Conservation (phyloP, 2,113 vertebrate species). For the Pollimyrus isidori region DNA sequence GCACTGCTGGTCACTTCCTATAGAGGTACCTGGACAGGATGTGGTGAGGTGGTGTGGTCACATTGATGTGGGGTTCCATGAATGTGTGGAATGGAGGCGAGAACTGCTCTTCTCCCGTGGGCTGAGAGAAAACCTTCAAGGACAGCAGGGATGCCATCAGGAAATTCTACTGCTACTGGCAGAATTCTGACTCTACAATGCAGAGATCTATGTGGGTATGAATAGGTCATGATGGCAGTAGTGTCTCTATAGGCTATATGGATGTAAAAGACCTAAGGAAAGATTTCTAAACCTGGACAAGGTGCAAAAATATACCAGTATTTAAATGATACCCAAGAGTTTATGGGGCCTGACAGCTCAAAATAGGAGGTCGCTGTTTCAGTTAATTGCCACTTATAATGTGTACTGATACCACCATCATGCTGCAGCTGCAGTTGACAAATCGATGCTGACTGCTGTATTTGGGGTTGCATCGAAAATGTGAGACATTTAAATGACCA, state of each 20-base stretch:
- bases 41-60: neutral
- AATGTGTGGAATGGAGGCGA: neutral
- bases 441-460: neutral
- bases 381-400: neutral
- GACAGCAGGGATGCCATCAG: neutral
- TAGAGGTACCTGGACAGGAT: neutral
- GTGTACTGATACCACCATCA: neutral
- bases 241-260: neutral
- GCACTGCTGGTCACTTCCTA: neutral
- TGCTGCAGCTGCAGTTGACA: neutral
- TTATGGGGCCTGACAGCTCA: neutral
- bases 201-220: neutral
- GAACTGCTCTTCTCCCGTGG: neutral
- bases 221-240: neutral
- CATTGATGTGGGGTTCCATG: neutral
- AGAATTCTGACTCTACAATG: neutral
- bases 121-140: neutral
- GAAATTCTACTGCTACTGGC: neutral
- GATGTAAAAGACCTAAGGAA: neutral
- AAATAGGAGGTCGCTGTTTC: neutral
- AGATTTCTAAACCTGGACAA: neutral
- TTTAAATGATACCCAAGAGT: neutral
- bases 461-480: neutral
- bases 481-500: neutral
- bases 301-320: neutral